Evolutionary conservation across 2,888 invertebrate species (phyloP), one percentile per base, ranked within the genome.

Genomic region (Halocaridina rubra): DNA sequence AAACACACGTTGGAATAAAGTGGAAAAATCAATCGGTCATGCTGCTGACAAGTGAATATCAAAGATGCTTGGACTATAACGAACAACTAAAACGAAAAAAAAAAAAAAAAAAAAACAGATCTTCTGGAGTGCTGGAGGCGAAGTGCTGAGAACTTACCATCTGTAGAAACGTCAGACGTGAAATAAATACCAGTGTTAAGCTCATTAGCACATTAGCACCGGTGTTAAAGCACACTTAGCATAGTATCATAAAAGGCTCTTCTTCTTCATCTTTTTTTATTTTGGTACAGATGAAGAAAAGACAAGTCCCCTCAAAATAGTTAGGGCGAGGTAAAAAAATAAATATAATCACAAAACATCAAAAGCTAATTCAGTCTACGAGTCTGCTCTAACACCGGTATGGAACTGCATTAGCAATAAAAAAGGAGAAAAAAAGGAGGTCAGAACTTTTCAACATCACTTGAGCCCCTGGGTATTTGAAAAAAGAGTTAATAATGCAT

Each of bases 101-200:
- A 59, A 16, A 27, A 19, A 59, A 8, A 61, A 81, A 67, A 27
- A 39, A 33, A n/a, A 32, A 46, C 8, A 69, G 32, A 57, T 67
- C 64, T 67, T 53, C 81, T 69, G 69, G 46, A 81, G 81, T 39
- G 81, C 81, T 81, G 75, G 76, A 75, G 81, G 75, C 75, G 33
- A 69, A 76, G 76, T 76, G 81, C 76, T 67, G 64, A 59, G 71
- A 71, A 84, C 82, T 84, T 84, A 84, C 82, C 82, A 84, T 84
- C 82, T 84, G 78, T 77, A 76, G 78, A 71, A n/a, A 72, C 77
- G 82, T 78, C 82, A 84, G 82, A 84, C 82, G 82, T 84, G 82
- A 84, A 84, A 84, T 69, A 84, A 64, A 84, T 78, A 84, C 82
- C 78, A 84, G 72, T 78, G 82, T 84, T 84, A 84, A 84, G 82